Percentiles rank a stretch among this genome's conserved stretches.
Evolutionary conservation across 2,888 invertebrate genomes (phyloP).

Genomic region (Dinocampus coccinellae): DNA sequence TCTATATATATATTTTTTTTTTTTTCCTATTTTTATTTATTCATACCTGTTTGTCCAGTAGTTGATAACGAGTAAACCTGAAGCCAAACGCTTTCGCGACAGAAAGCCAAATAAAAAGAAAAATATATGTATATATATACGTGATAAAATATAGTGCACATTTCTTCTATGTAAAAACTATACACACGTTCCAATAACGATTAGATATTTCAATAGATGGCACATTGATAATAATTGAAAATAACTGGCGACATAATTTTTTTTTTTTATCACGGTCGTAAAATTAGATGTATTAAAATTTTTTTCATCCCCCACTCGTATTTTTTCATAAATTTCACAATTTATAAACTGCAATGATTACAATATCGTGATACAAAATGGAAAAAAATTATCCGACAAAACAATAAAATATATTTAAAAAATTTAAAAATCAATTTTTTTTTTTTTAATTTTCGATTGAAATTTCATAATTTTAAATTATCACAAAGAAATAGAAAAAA

Average conservation of each 20-base stretch:
- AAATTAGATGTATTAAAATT: constrained; percentile 4
- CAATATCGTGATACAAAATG: background rate
- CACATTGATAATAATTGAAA: background rate
- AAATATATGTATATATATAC: background rate
- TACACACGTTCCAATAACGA: constrained; percentile 5
- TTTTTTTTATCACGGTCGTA: constrained; percentile 10
- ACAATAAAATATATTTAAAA: background rate
- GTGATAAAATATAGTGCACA: background rate
- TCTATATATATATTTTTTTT: background rate
- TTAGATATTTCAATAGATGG: constrained; percentile 6
- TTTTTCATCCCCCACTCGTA: too few species aligned
- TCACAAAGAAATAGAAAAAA: too few species aligned
- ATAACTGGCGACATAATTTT: background rate
- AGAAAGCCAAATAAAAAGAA: constrained; percentile 13
- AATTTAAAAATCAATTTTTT: background rate
- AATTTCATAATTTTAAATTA: constrained; percentile 7
- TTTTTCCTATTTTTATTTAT: background rate
- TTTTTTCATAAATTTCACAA: background rate
- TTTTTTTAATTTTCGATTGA: too few species aligned
- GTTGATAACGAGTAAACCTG: background rate
- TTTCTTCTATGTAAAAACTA: background rate
- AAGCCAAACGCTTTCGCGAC: background rate
- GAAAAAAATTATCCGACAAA: background rate
- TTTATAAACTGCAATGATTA: background rate
- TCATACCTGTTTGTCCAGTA: background rate